These are phyloP conservation scores for Lasioglossum lativentre DNA, from an alignment of 2,888 invertebrate species.

Conservation along the genomic window DNA sequence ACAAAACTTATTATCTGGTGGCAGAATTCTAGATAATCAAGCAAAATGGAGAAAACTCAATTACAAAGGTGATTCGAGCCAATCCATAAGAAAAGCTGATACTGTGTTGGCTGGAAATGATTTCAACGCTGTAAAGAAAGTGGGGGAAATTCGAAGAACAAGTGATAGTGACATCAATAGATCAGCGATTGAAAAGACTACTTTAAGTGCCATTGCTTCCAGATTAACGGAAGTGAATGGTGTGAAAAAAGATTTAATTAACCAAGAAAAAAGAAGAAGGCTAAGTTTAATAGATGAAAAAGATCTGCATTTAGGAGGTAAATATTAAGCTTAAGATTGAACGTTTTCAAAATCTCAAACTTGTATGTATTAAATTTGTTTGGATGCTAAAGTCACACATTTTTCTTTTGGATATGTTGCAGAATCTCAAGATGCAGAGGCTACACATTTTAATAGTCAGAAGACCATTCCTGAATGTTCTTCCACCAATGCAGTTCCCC, in stretches of 20 bases:
- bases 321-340: constrained; percentile 17
- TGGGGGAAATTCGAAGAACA: constrained; percentile 84
- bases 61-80: constrained; percentile 78
- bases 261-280: constrained; percentile 88
- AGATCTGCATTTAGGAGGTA: constrained; percentile 82
- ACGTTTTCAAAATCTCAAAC: background rate
- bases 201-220: constrained; percentile 74
- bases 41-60: constrained; percentile 82
- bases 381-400: background rate
- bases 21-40: constrained; percentile 83
- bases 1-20: constrained; percentile 84
- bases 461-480: constrained; percentile 71
- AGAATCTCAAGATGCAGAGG: constrained; percentile 84
- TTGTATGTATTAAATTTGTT: background rate
- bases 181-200: constrained; percentile 73
- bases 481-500: constrained; percentile 60
- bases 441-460: constrained; percentile 77
- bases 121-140: constrained; percentile 83
- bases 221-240: constrained; percentile 86
- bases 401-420: constrained; percentile 59
- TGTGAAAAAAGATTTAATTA: constrained; percentile 84
- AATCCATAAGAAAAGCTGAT: constrained; percentile 84
- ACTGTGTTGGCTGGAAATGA: constrained; percentile 84
- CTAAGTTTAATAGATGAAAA: constrained; percentile 84
- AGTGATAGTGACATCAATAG: constrained; percentile 85